Conservation (phyloP, 1,140 invertebrate genomes). For the Nasonia giraulti region DNA sequence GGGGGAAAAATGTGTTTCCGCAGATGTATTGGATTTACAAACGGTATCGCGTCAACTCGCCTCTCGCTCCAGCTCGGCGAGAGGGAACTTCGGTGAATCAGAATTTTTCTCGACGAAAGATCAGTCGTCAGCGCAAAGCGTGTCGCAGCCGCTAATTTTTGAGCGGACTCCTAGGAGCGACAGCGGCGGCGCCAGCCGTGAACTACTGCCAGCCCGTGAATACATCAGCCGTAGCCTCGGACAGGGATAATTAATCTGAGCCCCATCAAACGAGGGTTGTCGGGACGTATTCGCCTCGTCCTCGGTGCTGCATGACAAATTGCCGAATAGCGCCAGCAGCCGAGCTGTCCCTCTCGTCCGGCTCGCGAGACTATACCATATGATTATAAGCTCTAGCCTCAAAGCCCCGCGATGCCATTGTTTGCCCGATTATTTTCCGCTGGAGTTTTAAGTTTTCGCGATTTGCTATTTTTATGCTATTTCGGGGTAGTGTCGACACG, state of each 20-base stretch:
- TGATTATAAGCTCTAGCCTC: conserved; percentile 32
- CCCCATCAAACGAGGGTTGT: conserved; percentile 57
- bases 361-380: conserved; percentile 23
- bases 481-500: too few species aligned
- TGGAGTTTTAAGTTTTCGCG: background rate
- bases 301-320: conserved; percentile 61
- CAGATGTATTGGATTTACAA: too few species aligned
- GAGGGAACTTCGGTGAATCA: background rate
- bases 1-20: too few species aligned
- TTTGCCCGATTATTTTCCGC: background rate
- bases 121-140: background rate
- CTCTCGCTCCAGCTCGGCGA: too few species aligned
- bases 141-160: conserved; percentile 29
- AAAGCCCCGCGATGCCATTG: background rate
- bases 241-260: conserved; percentile 67
- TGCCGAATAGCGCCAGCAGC: conserved; percentile 43
- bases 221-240: conserved; percentile 51
- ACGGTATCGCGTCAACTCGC: too few species aligned
- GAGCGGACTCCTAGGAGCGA: background rate
- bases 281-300: background rate
- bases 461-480: too few species aligned
- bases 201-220: conserved; percentile 45
- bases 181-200: background rate
- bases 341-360: background rate
- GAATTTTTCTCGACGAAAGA: background rate